A percentile compares a stretch with the other conserved stretches of the same genome.
Evolutionary conservation across 2,113 vertebrate genomes (phyloP).

Genomic region (Sialia sialis): DNA sequence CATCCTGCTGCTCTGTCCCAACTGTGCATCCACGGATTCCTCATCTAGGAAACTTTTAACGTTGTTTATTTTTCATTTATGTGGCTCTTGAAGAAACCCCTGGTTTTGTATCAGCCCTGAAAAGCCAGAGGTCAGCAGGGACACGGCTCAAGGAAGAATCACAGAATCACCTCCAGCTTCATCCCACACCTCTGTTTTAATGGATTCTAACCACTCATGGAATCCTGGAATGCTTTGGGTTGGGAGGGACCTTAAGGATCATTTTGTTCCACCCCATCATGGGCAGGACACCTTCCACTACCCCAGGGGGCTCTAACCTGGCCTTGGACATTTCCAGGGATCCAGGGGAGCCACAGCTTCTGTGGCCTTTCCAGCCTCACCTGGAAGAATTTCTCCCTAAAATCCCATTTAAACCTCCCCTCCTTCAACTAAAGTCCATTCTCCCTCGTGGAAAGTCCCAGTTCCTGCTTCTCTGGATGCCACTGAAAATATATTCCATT

Average conservation of each 20-base stretch:
- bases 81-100: neutral
- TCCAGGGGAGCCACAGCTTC: neutral
- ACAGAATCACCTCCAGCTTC: neutral
- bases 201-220: neutral
- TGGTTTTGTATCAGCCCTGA: neutral
- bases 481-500: neutral
- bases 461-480: neutral
- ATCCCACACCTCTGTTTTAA: neutral
- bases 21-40: neutral
- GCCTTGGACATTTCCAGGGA: neutral
- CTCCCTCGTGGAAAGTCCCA: neutral
- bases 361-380: neutral
- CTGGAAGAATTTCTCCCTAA: neutral
- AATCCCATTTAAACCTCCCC: neutral
- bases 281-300: neutral
- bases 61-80: neutral
- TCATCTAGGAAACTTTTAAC: neutral
- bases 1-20: neutral
- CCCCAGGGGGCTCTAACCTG: rapidly evolving
- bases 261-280: neutral
- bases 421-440: neutral
- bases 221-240: neutral
- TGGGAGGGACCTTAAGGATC: neutral
- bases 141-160: neutral
- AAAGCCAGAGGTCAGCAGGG: neutral